phyloP scores from a whole-genome alignment of 2,888 invertebrate genomes.

The Drosophila fulvimacula region DNA sequence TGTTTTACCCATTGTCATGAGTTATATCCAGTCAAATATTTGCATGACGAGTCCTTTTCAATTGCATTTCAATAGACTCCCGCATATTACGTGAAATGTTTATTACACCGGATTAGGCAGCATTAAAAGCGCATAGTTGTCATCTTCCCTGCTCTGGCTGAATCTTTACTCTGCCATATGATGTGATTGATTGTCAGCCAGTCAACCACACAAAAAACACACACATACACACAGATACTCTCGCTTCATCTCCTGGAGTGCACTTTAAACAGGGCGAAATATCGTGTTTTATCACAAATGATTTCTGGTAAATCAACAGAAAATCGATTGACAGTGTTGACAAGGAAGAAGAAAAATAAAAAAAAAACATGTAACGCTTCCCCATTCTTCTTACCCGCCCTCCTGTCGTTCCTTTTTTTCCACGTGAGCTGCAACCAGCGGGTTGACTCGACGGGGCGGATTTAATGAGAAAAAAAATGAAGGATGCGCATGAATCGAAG shows the following conservation, averaged over 20 bases:
- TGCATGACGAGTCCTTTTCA: slow-evolving; percentile 72
- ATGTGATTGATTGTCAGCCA: slow-evolving; percentile 72
- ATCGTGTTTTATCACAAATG: slow-evolving; percentile 84
- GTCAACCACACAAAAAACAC: slow-evolving; percentile 35
- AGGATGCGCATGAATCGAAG: slow-evolving; percentile 8
- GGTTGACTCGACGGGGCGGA: slow-evolving; percentile 48
- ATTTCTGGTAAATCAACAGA: slow-evolving; percentile 82
- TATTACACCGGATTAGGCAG: slow-evolving; percentile 80
- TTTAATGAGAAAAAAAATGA: slow-evolving; percentile 49
- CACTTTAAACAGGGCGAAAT: slow-evolving; percentile 81
- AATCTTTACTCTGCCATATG: slow-evolving; percentile 63
- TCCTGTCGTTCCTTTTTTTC: slow-evolving; percentile 3
- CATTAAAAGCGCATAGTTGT: slow-evolving; percentile 70
- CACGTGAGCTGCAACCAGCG: slow-evolving; percentile 51
- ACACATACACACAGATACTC: background rate
- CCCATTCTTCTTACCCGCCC: background rate
- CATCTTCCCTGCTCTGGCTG: slow-evolving; percentile 22
- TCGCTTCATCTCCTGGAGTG: slow-evolving; percentile 57
- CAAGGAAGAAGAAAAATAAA: slow-evolving; percentile 23
- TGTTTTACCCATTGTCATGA: slow-evolving; percentile 49
- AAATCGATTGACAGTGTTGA: slow-evolving; percentile 74
- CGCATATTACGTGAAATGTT: slow-evolving; percentile 72
- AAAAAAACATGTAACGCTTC: slow-evolving; percentile 36
- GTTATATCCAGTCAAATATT: slow-evolving; percentile 70
- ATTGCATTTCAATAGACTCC: slow-evolving; percentile 71